phyloP scores from a whole-genome alignment of 2,113 vertebrate species.

The Dendrocopos noguchii region DNA sequence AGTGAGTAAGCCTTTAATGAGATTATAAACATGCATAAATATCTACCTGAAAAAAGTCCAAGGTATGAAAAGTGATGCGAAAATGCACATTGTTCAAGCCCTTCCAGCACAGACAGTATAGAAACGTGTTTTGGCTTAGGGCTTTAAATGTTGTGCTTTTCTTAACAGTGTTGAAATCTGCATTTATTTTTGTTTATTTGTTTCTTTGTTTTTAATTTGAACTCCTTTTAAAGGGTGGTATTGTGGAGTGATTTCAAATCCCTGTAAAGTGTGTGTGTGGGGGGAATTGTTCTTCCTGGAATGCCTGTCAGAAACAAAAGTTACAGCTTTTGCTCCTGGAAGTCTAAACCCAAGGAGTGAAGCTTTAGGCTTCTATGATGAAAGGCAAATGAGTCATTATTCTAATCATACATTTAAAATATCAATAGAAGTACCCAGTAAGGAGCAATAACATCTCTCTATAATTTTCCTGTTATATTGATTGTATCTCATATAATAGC shows the following conservation, averaged over 20 bases:
- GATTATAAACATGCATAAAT: constrained; percentile 44
- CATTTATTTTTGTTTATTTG: no score
- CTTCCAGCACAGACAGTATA: neutral
- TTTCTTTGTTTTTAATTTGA: neutral
- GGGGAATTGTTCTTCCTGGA: neutral
- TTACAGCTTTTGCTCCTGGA: neutral
- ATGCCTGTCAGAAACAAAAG: neutral
- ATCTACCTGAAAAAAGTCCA: neutral
- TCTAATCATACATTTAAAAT: constrained; percentile 49
- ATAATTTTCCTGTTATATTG: constrained; percentile 48
- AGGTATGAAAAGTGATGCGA: neutral
- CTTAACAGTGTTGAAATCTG: neutral
- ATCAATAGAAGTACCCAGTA: constrained; percentile 20
- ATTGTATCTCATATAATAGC: constrained; percentile 33
- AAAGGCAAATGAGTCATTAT: constrained; percentile 36
- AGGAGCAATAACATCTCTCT: constrained; percentile 25
- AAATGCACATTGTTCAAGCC: neutral
- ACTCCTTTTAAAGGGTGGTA: neutral
- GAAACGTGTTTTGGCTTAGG: neutral
- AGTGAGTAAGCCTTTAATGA: constrained; percentile 39
- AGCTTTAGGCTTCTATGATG: constrained; percentile 16
- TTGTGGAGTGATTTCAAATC: neutral
- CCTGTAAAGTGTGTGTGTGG: neutral
- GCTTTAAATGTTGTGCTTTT: neutral
- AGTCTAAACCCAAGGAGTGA: neutral